Percentiles rank a stretch among this genome's conserved stretches.
These are phyloP conservation scores for Chondrilla cf. caribensis DNA, from an alignment of 37 sponge, comb jelly and placozoan genomes.

Conservation along the genomic window DNA sequence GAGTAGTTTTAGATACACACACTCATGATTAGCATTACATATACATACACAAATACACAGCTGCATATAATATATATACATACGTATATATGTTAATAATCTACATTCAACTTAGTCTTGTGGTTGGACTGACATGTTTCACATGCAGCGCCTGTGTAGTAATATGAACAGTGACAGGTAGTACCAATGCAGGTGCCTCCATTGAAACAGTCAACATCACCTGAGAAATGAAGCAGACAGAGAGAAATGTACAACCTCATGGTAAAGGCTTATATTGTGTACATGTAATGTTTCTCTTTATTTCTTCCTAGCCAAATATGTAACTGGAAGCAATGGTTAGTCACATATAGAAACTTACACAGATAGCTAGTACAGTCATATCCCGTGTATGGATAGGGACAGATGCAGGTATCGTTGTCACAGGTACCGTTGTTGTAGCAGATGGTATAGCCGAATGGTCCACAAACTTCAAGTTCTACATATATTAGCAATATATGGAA, in stretches of 20 bases:
- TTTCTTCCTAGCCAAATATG: too few species aligned
- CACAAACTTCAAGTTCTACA: background rate
- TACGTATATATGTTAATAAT: too few species aligned
- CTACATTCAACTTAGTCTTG: too few species aligned
- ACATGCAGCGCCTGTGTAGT: background rate
- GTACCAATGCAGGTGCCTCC: background rate
- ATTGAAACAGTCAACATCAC: background rate
- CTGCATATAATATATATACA: too few species aligned
- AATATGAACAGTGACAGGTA: background rate
- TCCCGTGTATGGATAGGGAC: constrained; percentile 21
- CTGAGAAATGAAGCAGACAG: background rate
- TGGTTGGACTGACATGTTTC: background rate
- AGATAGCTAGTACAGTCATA: background rate
- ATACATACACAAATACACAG: too few species aligned
- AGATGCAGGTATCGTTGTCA: background rate
- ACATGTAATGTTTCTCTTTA: too few species aligned
- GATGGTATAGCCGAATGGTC: background rate
- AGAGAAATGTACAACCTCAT: too few species aligned
- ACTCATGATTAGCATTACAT: too few species aligned
- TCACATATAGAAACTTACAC: background rate
- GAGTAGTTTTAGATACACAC: too few species aligned
- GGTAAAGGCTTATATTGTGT: too few species aligned
- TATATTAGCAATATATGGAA: too few species aligned
- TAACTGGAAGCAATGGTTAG: too few species aligned
- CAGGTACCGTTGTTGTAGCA: background rate